Percentiles rank a stretch among this genome's conserved stretches.
phyloP scores from a whole-genome alignment of 2,797 vertebrate genomes.

The Mastacembelus armatus region DNA sequence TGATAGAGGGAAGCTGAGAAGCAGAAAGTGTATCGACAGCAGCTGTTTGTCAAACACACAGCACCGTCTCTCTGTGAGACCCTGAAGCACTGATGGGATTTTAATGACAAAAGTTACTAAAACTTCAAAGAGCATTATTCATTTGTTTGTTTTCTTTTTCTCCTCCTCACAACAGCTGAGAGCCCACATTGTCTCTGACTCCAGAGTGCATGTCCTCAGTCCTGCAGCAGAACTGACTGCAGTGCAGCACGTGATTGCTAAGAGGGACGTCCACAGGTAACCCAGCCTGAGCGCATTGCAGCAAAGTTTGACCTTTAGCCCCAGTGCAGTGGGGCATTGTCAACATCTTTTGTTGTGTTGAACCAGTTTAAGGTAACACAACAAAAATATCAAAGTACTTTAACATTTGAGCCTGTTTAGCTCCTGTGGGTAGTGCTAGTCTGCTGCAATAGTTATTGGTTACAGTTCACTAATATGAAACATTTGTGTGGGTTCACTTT shows the following conservation, averaged over 20 bases:
- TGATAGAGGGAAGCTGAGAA: slow-evolving; percentile 12
- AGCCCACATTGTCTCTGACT: not conserved
- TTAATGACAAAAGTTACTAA: slow-evolving; percentile 55
- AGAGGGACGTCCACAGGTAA: slow-evolving; percentile 13
- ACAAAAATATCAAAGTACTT: too few relatives aligned
- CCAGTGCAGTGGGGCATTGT: too few relatives aligned
- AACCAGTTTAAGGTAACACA: too few relatives aligned
- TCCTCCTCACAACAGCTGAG: not conserved
- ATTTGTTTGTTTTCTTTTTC: slow-evolving; percentile 15
- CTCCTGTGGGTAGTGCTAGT: too few relatives aligned
- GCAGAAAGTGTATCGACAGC: slow-evolving; percentile 23
- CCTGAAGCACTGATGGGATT: slow-evolving; percentile 49
- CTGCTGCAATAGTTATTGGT: too few relatives aligned
- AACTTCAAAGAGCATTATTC: slow-evolving; percentile 57
- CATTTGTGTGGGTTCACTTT: too few relatives aligned
- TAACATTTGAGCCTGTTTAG: too few relatives aligned
- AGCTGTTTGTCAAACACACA: slow-evolving; percentile 49
- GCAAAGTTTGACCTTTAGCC: too few relatives aligned
- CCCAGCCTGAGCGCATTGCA: too few relatives aligned
- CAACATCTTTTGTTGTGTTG: too few relatives aligned
- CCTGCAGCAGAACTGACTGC: slow-evolving; percentile 17
- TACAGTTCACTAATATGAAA: too few relatives aligned
- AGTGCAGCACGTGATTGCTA: not conserved
- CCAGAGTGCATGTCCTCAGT: slow-evolving; percentile 6
- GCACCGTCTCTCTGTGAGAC: slow-evolving; percentile 20